phyloP scores from a whole-genome alignment of 2,797 vertebrate genomes.

The Gobionotothen gibberifrons region DNA sequence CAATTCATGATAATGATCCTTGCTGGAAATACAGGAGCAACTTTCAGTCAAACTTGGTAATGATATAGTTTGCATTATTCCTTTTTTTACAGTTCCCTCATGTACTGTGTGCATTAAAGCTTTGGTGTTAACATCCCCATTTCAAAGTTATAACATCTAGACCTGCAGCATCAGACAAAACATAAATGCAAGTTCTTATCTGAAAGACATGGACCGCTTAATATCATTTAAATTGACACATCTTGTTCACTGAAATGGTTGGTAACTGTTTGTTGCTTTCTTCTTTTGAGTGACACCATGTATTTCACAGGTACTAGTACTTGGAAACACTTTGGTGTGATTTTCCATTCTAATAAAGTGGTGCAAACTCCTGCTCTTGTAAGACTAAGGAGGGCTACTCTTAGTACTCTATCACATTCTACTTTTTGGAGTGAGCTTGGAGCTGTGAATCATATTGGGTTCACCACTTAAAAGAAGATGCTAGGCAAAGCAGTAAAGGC shows the following conservation, averaged over 20 bases:
- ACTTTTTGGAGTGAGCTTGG: not conserved
- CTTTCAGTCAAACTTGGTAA: too few species aligned
- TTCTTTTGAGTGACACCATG: not conserved
- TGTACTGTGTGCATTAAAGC: too few species aligned
- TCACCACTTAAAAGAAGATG: not conserved
- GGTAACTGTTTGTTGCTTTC: slow-evolving; percentile 1
- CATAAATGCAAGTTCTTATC: not conserved
- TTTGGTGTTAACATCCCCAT: too few species aligned
- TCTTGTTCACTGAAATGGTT: slow-evolving; percentile 25
- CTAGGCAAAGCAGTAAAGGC: too few species aligned
- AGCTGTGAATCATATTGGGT: slow-evolving; percentile 12
- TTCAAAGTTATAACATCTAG: too few species aligned
- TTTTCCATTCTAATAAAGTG: slow-evolving; percentile 5
- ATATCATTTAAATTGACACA: not conserved
- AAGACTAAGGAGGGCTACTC: not conserved
- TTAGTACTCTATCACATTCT: not conserved
- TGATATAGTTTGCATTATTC: too few species aligned
- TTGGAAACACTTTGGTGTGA: not conserved
- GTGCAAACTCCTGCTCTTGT: not conserved
- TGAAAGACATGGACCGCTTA: not conserved
- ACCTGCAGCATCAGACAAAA: not conserved
- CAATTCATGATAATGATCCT: too few species aligned
- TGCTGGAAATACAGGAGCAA: too few species aligned
- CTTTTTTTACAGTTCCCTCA: too few species aligned
- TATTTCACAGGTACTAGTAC: not conserved